phyloP scores from a whole-genome alignment of 2,888 invertebrate species.

The Drosophila bunnanda region DNA sequence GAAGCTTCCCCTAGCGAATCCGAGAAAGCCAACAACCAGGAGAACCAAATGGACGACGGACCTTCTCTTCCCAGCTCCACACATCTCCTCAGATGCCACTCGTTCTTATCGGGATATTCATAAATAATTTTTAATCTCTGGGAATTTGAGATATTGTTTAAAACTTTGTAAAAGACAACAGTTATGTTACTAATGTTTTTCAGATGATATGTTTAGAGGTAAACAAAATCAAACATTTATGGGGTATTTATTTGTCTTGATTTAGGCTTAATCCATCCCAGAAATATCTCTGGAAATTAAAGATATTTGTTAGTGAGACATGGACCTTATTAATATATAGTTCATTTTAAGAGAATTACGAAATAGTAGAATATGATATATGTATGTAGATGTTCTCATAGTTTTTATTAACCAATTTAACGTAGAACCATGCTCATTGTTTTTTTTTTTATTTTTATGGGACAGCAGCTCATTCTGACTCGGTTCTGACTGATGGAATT shows the following conservation, averaged over 20 bases:
- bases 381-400: background rate
- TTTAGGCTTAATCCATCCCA: background rate
- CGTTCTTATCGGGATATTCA: constrained; percentile 10
- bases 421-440: background rate
- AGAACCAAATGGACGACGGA: background rate
- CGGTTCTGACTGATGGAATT: background rate
- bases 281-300: background rate
- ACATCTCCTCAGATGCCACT: background rate
- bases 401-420: background rate
- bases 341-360: background rate
- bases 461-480: background rate
- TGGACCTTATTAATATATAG: background rate
- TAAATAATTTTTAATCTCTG: background rate
- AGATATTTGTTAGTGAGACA: background rate
- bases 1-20: background rate
- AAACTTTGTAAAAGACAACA: background rate
- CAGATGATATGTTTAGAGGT: background rate
- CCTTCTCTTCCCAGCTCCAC: constrained; percentile 6
- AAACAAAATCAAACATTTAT: background rate
- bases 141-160: background rate
- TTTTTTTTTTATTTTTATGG: background rate
- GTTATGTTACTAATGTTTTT: background rate
- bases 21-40: background rate
- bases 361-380: background rate
- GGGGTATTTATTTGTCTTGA: background rate